Conservation (phyloP, 2,797 vertebrate genomes). For the Pseudochirops cupreus region DNA sequence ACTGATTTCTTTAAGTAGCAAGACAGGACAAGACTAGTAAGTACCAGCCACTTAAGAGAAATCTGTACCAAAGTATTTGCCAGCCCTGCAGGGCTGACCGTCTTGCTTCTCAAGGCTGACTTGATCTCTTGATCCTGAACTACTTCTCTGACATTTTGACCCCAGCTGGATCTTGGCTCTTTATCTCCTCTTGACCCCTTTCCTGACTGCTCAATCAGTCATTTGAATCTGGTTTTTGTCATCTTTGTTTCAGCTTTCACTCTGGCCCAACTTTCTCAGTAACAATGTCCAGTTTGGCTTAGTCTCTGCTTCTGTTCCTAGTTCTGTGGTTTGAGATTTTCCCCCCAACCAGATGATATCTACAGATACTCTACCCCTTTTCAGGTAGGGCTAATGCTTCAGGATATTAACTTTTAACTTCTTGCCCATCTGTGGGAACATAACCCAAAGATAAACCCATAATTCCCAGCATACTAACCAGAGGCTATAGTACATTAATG, state of each 20-base stretch:
- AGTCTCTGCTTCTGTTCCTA: not conserved
- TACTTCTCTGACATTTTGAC: not conserved
- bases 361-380: not conserved
- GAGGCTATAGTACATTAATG: not conserved
- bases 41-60: not conserved
- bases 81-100: not conserved
- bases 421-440: not conserved
- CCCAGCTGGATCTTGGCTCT: not conserved
- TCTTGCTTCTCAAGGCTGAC: not conserved
- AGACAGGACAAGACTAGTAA: not conserved
- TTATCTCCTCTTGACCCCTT: not conserved
- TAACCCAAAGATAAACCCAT: not conserved
- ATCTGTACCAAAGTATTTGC: not conserved
- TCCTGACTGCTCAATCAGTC: not conserved
- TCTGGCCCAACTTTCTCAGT: not conserved
- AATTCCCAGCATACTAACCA: not conserved
- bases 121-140: not conserved
- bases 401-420: not conserved
- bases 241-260: not conserved
- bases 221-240: not conserved
- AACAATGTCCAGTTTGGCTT: not conserved
- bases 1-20: not conserved
- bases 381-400: not conserved
- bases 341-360: not conserved
- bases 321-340: not conserved